Base-by-base conservation (phyloP, 1,140 invertebrate species). In the Lasioglossum baleicum region DNA sequence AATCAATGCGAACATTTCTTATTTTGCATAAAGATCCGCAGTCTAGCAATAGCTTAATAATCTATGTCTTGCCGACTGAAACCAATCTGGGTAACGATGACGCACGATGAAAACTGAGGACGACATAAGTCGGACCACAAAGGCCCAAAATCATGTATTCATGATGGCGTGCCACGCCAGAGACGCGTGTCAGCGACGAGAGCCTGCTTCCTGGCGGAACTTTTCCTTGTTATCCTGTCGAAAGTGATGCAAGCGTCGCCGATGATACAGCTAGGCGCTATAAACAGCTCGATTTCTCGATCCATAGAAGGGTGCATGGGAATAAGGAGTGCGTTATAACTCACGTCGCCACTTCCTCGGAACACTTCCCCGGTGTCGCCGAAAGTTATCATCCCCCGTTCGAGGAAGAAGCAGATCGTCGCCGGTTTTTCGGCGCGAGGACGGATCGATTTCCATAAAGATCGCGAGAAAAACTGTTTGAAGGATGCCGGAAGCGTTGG, bases 361-460 rank as follows among this genome's bases (percentile, higher is more conserved):
- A 70, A 65, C 68, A 35, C 76, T 78, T 78, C 17, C n/a, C 26
- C 48, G 44, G 13, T 11, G 8, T 11, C 44, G 26, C 15, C 20
- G 44, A n/a, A 42, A 56, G 56, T 75, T 75, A 80, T 69, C 53
- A 44, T 71, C 6, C 7, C 17, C 20, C 56, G 56, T 20, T 2
- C 4, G 26, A 63, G 65, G 64, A 84, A 73, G 58, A 56, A 22
- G 40, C 13, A 17, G 22, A 22, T 13, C 35, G 15, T 75, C 61
- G 5, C 42, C 58, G 31, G 58, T 51, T 31, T 11, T 40, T 22
- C 56, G 53, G 13, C 8, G 56, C 35, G 44, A 13, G 56, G 58
- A 71, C 80, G 20, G 13, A 22, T 56, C 44, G 75, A 78, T 84
- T 84, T 81, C 20, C 79, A 85, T 84, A 84, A 77, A 77, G n/a